Evolutionary conservation across 1,140 invertebrate genomes (phyloP), one percentile per base, ranked within the genome.

Genomic region (Drosophila prosaltans): DNA sequence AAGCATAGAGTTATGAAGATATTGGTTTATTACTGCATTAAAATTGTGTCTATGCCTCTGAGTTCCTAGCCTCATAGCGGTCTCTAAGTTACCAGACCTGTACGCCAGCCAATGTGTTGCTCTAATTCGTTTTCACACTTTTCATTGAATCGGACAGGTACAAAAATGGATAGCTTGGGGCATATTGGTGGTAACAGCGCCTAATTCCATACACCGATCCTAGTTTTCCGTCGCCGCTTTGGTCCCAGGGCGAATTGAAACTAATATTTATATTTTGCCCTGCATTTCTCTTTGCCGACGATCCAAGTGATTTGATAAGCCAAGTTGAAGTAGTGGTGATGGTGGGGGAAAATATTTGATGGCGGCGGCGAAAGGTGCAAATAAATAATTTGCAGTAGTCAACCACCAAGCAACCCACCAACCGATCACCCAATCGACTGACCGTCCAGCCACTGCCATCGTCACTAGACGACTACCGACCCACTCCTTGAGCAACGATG

Each of bases 311-410:
- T 88, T 80, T 86, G 83, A 86, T 86, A 86, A 80, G 73, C 80
- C 16, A 16, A 16, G 16, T 16, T 16, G 16, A 16, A 16, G 16
- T 16, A 16, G 16, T 16, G 16, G 16, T 16, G 16, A 16, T 16
- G 16, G 16, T 16, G 16, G 16, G 16, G 21, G 7, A n/a, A 6
- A 11, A 62, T 43, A 16, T 61, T 58, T 62, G 71, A 60, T 72
- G 80, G 67, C 75, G 80, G 67, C 75, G 84, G 80, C 80, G 80
- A 88, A 83, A 88, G 83, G 83, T 88, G 84, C 84, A 76, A 88
- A 89, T 88, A 88, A 88, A 89, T 88, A 88, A 88, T 88, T 88
- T 84, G 71, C 83, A 84, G 83, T 88, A 88, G 83, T 84, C 59
- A 51, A 51, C 16, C 16, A 30, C 9, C 39, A 40, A 40, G 43